Percentiles rank a stretch among this genome's conserved stretches.
phyloP scores from a whole-genome alignment of 2,113 vertebrate genomes.

The Oncorhynchus keta region DNA sequence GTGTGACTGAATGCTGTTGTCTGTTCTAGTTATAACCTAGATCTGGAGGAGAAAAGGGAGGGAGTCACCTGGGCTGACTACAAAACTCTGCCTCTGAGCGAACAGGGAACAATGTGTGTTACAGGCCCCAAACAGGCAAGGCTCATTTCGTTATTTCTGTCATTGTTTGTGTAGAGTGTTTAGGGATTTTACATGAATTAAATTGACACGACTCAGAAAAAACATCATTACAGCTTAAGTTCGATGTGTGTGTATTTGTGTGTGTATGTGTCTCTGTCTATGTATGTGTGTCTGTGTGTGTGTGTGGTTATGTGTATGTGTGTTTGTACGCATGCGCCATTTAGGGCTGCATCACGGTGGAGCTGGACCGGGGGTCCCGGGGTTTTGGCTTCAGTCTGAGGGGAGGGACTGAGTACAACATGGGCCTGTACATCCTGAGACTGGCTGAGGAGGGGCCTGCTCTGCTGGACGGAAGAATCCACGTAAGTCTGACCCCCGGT shows the following conservation, averaged over 20 bases:
- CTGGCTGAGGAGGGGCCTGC: constrained; percentile 91
- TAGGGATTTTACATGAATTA: not conserved
- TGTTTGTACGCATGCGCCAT: constrained; percentile 54
- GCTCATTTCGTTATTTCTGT: not conserved
- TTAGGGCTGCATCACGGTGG: constrained; percentile 86
- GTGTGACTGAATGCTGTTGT: constrained; percentile 16
- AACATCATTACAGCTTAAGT: not conserved
- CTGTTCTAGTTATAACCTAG: constrained; percentile 73
- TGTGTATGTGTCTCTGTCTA: constrained; percentile 4
- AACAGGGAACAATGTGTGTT: constrained; percentile 66
- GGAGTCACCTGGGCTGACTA: constrained; percentile 79
- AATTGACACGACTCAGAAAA: no score
- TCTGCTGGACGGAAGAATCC: constrained; percentile 88
- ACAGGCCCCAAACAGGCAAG: constrained; percentile 76
- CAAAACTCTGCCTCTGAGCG: constrained; percentile 74
- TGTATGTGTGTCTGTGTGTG: not conserved
- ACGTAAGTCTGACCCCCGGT: constrained; percentile 74
- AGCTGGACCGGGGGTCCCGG: constrained; percentile 85
- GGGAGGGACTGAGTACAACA: constrained; percentile 96
- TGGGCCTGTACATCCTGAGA: constrained; percentile 95
- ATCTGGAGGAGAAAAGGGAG: constrained; percentile 78
- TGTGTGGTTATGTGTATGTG: not conserved
- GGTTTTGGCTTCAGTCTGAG: constrained; percentile 97
- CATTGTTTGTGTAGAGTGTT: not conserved
- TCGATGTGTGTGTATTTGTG: constrained; percentile 6